These are phyloP conservation scores for Colinus virginianus DNA, from an alignment of 2,113 vertebrate species.

Conservation along the genomic window DNA sequence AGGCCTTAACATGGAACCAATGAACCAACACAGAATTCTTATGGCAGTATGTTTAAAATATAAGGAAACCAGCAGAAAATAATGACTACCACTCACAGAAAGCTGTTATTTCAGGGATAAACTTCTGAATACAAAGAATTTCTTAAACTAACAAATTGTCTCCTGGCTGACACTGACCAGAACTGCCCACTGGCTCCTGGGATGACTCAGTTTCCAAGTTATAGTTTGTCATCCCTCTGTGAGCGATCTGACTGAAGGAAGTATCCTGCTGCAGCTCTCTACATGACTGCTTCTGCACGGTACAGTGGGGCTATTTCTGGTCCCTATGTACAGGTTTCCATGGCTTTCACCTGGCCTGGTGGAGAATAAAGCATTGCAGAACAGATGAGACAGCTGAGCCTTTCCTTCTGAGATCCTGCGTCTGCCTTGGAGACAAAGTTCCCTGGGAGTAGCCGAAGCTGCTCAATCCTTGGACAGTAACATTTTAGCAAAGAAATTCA, in stretches of 20 bases:
- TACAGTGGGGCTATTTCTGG: not conserved
- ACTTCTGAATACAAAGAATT: not conserved
- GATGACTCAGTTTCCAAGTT: not conserved
- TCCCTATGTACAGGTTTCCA: not conserved
- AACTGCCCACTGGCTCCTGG: not conserved
- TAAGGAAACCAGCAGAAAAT: not conserved
- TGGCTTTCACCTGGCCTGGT: not conserved
- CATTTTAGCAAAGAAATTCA: not conserved
- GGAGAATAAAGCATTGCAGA: not conserved
- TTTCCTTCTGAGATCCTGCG: not conserved
- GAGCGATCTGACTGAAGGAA: rapidly evolving
- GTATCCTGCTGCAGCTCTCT: not conserved
- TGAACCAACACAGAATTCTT: not conserved
- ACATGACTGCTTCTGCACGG: not conserved
- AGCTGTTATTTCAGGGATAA: not conserved
- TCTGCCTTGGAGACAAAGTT: rapidly evolving
- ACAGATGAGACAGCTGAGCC: not conserved
- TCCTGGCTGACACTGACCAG: not conserved
- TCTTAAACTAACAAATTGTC: not conserved
- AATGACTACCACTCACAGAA: not conserved
- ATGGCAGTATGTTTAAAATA: not conserved
- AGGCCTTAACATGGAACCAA: not conserved
- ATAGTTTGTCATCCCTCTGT: not conserved
- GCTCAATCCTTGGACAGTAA: not conserved
- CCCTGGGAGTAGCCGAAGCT: not conserved